Evolutionary conservation across 2,797 vertebrate species (phyloP).

Genomic region (Mus caroli): DNA sequence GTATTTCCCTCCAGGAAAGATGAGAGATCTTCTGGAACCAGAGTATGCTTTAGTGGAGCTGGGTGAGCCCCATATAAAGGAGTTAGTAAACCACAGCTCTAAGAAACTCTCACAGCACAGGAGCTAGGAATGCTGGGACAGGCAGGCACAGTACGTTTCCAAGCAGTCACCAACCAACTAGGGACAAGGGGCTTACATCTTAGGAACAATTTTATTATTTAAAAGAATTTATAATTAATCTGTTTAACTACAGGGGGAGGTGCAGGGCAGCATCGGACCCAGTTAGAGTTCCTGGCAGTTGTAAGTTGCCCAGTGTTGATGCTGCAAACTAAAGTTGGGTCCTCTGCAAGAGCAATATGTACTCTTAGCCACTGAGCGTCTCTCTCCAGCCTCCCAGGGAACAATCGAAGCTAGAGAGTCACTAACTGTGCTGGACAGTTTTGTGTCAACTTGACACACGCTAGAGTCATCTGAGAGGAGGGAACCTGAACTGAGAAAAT

Average conservation of each 20-base stretch:
- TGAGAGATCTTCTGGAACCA: not conserved
- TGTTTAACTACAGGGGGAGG: not conserved
- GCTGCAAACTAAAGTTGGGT: not conserved
- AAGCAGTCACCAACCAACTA: constrained; percentile 27
- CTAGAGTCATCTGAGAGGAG: not conserved
- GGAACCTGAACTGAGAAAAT: not conserved
- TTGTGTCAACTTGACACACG: not conserved
- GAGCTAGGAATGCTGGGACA: not conserved
- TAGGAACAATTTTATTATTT: not conserved
- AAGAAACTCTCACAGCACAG: not conserved
- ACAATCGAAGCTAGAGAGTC: not conserved
- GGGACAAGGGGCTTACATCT: not conserved
- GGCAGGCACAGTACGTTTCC: not conserved
- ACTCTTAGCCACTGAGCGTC: not conserved
- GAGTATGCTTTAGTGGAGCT: not conserved
- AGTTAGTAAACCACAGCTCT: not conserved
- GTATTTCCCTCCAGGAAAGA: not conserved
- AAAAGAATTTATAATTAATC: not conserved
- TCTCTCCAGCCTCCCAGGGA: not conserved
- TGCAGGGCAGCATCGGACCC: not conserved
- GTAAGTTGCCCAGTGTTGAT: not conserved
- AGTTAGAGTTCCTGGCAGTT: not conserved
- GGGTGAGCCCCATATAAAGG: not conserved
- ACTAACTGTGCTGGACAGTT: not conserved
- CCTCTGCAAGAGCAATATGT: not conserved